Evolutionary conservation across 2,888 invertebrate species (phyloP).

Genomic region (Pollenia angustigena): DNA sequence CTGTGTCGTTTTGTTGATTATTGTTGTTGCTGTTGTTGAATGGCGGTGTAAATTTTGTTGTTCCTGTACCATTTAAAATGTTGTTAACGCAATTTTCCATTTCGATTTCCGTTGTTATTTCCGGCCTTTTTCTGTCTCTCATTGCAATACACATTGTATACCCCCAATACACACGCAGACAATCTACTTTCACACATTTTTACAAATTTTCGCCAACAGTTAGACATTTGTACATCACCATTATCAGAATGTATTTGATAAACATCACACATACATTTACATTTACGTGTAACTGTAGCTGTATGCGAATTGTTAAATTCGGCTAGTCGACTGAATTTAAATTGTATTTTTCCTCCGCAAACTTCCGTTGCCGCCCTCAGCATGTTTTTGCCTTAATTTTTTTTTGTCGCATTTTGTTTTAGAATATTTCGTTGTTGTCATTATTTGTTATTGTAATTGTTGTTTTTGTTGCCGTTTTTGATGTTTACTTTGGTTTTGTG

Average conservation of each 20-base stretch:
- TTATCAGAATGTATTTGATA: slow-evolving; percentile 43
- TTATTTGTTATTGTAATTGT: slow-evolving; percentile 25
- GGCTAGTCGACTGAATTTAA: slow-evolving; percentile 58
- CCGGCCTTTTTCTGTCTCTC: slow-evolving; percentile 20
- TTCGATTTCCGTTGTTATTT: slow-evolving; percentile 75
- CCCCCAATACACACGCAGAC: neutral
- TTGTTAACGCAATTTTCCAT: slow-evolving; percentile 74
- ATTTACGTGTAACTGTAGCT: neutral
- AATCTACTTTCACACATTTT: neutral
- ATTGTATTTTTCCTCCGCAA: slow-evolving; percentile 60
- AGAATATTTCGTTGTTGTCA: slow-evolving; percentile 42
- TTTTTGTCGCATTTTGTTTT: slow-evolving; percentile 48
- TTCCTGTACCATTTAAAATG: slow-evolving; percentile 73
- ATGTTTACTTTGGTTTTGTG: slow-evolving; percentile 61
- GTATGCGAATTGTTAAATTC: slow-evolving; percentile 40
- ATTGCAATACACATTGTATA: neutral
- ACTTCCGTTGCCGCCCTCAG: slow-evolving; percentile 52
- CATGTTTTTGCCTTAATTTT: slow-evolving; percentile 23
- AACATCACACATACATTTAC: neutral
- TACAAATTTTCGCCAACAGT: slow-evolving; percentile 14
- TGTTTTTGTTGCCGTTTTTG: slow-evolving; percentile 32
- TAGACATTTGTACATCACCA: slow-evolving; percentile 56
- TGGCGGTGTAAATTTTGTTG: slow-evolving; percentile 65
- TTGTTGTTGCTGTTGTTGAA: slow-evolving; percentile 47
- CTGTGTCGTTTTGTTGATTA: slow-evolving; percentile 35